phyloP scores from a whole-genome alignment of 2,888 invertebrate genomes.

The Ellobium chinense region DNA sequence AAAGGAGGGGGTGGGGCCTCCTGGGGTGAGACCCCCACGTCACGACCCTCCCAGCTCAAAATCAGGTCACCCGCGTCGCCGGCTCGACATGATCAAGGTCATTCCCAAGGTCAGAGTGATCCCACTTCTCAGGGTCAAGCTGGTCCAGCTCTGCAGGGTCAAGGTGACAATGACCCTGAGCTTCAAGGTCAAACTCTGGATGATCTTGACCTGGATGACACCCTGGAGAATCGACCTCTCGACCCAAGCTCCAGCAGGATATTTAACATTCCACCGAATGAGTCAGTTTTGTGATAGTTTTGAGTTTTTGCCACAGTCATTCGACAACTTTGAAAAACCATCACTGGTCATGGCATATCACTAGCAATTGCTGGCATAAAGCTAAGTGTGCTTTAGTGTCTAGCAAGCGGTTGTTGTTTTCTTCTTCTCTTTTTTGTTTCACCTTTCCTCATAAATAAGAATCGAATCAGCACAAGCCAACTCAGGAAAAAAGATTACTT shows the following conservation, averaged over 20 bases:
- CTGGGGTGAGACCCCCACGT: not conserved
- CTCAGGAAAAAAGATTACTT: no score
- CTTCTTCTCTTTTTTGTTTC: no score
- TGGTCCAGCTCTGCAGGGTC: not conserved
- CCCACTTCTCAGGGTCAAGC: not conserved
- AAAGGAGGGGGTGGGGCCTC: not conserved
- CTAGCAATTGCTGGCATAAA: no score
- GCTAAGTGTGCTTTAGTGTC: no score
- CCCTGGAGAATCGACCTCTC: not conserved
- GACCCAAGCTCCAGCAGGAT: not conserved
- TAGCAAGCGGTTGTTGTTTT: no score
- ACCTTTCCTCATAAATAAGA: no score
- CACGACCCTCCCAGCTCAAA: not conserved
- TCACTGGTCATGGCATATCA: no score
- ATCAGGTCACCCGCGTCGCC: slow-evolving; percentile 5
- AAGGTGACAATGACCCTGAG: not conserved
- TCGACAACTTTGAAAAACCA: no score
- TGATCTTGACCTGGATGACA: not conserved
- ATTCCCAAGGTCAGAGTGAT: not conserved
- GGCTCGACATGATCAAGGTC: not conserved
- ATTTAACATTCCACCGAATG: slow-evolving; percentile 14
- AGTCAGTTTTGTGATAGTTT: slow-evolving; percentile 45
- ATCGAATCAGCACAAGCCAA: no score
- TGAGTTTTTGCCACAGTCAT: no score
- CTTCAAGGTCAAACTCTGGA: not conserved